Percentiles rank a stretch among this genome's conserved stretches.
phyloP scores from a whole-genome alignment of 1,140 invertebrate species.

The Eciton burchellii region DNA sequence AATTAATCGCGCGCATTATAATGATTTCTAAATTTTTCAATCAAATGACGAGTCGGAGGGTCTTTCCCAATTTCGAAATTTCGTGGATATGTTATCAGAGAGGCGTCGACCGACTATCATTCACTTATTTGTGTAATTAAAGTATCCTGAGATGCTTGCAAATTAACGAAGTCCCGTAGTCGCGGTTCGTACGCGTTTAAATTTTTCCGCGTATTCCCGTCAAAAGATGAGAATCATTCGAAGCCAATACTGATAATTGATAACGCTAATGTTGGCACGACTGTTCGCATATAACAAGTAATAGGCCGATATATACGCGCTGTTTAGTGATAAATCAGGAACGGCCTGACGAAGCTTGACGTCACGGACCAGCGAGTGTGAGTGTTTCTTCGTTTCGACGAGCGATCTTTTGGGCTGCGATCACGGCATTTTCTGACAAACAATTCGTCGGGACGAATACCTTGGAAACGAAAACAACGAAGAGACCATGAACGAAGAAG shows the following conservation, averaged over 20 bases:
- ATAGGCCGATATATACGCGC: neutral
- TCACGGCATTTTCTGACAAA: too few relatives aligned
- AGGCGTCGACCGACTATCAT: too few relatives aligned
- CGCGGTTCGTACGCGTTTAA: neutral
- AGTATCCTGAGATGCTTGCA: neutral
- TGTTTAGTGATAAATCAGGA: neutral
- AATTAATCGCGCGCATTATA: too few relatives aligned
- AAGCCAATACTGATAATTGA: neutral
- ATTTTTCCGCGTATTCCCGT: constrained; percentile 2
- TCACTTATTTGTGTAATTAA: too few relatives aligned
- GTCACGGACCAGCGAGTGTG: neutral
- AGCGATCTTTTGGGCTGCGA: neutral
- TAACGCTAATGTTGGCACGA: constrained; percentile 4
- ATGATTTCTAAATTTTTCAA: too few relatives aligned
- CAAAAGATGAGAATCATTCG: neutral
- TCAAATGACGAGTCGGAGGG: too few relatives aligned
- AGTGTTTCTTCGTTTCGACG: neutral
- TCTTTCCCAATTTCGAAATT: too few relatives aligned
- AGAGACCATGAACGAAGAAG: too few relatives aligned
- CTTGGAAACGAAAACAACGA: too few relatives aligned
- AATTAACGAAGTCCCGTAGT: neutral
- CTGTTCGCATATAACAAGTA: neutral
- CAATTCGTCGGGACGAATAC: too few relatives aligned
- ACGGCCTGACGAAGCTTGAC: neutral
- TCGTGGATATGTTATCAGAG: too few relatives aligned